These are phyloP conservation scores for Thinocorus orbignyianus DNA, from an alignment of 2,113 vertebrate species.

Conservation along the genomic window DNA sequence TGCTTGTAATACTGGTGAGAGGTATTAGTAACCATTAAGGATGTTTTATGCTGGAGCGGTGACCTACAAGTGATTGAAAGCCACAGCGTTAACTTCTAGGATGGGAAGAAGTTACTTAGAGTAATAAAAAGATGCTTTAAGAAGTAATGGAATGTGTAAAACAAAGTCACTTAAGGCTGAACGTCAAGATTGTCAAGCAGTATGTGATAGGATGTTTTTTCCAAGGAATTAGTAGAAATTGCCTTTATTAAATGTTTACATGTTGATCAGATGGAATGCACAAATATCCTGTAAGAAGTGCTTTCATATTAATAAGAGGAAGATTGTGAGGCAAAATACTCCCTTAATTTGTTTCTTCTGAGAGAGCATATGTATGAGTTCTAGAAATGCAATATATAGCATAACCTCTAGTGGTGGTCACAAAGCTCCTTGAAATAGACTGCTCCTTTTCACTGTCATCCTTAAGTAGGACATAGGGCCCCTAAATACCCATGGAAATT, in stretches of 20 bases:
- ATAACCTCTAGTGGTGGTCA: neutral
- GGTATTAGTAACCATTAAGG: neutral
- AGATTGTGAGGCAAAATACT: neutral
- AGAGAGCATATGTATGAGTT: neutral
- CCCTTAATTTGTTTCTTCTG: neutral
- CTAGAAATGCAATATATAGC: neutral
- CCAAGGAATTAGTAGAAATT: neutral
- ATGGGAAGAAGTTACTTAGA: neutral
- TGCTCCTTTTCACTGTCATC: neutral
- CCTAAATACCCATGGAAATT: constrained; percentile 32
- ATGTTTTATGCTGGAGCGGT: neutral
- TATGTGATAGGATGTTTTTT: neutral
- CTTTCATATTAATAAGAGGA: neutral
- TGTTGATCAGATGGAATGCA: neutral
- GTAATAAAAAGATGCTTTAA: neutral
- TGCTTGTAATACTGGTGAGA: neutral
- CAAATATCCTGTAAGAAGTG: neutral
- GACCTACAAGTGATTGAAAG: neutral
- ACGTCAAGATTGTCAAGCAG: neutral
- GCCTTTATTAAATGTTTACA: accelerated
- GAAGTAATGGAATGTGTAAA: neutral
- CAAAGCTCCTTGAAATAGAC: neutral
- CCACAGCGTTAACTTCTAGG: neutral
- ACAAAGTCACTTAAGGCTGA: neutral
- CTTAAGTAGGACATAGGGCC: constrained; percentile 18